Evolutionary conservation across 2,797 vertebrate species (phyloP), one percentile per base, ranked within the genome.

Genomic region (Austrolebias charrua): DNA sequence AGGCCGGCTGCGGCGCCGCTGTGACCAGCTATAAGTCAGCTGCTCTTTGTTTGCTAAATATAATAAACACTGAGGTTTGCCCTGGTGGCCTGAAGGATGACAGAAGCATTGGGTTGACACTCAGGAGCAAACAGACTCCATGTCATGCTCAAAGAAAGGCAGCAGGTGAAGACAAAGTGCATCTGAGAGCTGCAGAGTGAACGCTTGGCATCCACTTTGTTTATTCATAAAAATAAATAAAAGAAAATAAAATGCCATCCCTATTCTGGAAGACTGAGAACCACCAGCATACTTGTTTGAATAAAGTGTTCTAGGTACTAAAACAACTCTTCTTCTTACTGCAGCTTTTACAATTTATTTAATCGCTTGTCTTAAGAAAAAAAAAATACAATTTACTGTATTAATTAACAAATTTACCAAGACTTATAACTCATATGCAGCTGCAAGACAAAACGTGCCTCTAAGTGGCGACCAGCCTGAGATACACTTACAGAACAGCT

Each of bases 21-120:
- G 57, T 46, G 38, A 47, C 53, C 15, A 19, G 33, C 72, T 60
- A 46, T 73, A 64, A 81, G 54, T 76, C 60, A 55, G 45, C 24
- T 24, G 51, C 61, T 65, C 66, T 81, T 79, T 78, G 75, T 83
- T 79, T 72, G 74, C 52, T 53, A 80, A 74, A 54, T 60, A 73
- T 64, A 65, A 77, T 24, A 24, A 24, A 75, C 63, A 56, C 20
- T 42, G 55, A 60, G 54, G 78, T 83, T 85, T 76, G 65, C 72
- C 60, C 46, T 35, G 57, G 38, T 63, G 69, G 60, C 29, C 24
- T 44, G 16, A 55, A 51, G 62, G 65, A 71, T 78, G 69, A 75
- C 20, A 63, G 47, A 59, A 46, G 69, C 67, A 75, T 73, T 65
- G 60, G 1, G 16, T 19, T 49, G 62, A 63, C 60, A 54, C 38